Evolutionary conservation across 2,797 vertebrate species (phyloP), one percentile per base, ranked within the genome.

Genomic region (Muscicapa striata): DNA sequence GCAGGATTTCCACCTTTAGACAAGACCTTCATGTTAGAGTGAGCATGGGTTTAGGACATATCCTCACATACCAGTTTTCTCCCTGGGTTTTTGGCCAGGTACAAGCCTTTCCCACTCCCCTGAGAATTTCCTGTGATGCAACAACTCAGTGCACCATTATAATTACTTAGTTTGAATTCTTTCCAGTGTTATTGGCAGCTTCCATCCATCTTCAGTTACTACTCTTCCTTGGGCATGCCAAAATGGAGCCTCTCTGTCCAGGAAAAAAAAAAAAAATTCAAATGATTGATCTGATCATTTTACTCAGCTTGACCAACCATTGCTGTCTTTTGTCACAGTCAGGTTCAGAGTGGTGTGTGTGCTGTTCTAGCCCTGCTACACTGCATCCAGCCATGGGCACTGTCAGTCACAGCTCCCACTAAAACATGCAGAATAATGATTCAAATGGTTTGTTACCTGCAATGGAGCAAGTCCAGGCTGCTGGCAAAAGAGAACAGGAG

Each of bases 261-360:
- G 61, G 62, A 82, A 92, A 84, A 66, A 82, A 92, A 84, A 40
- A 40, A 40, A 40, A 15, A 40, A 12, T 54, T 76, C 40, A 66
- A 38, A 9, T 38, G 41, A 32, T 6, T 41, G 15, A 29, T 64
- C 23, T 58, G 32, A 13, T 23, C 17, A 38, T 17, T 78, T 78
- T 43, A 67, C 24, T 43, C 36, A 43, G 10, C 10, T 41, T 74
- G 30, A 38, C 22, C 62, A 64, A 40, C 32, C 26, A 19, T 34
- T 61, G 20, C 45, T 76, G 29, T 23, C 27, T 23, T 51, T 55
- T 48, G 19, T 24, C 77, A 66, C 32, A 17, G 30, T 15, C 2
- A 1, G 11, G 22, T 17, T 79, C 36, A 68, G 63, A 72, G 52
- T 1, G 0, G 0, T 40, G 12, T 3, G 1, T 19, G 18, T 30